Conservation (phyloP, 2,888 invertebrate species). For the Elaeidobius kamerunicus region DNA sequence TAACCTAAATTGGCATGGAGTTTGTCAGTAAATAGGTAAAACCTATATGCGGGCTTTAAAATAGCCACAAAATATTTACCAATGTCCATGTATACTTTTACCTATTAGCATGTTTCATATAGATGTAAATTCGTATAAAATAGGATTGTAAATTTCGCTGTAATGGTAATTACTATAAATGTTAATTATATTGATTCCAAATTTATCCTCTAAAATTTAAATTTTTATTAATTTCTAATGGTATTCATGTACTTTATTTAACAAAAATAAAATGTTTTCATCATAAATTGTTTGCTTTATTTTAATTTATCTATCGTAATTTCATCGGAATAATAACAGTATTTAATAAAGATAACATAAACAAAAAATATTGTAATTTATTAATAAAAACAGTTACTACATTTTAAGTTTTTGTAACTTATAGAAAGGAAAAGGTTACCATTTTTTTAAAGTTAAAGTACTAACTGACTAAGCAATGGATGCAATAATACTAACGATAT, state of each 20-base stretch:
- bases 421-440: too few relatives aligned
- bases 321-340: too few relatives aligned
- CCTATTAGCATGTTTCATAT: conserved; percentile 23
- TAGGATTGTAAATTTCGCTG: conserved; percentile 31
- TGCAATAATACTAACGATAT: too few relatives aligned
- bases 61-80: conserved; percentile 11
- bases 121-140: conserved; percentile 29
- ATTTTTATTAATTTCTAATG: conserved; percentile 36
- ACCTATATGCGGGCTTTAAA: conserved; percentile 11
- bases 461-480: too few relatives aligned
- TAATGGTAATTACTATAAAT: conserved; percentile 29
- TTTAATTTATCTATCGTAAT: too few relatives aligned
- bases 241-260: conserved; percentile 47
- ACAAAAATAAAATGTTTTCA: conserved; percentile 41
- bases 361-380: too few relatives aligned
- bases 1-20: not conserved
- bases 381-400: too few relatives aligned
- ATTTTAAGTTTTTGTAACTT: too few relatives aligned
- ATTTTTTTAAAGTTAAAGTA: too few relatives aligned
- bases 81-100: conserved; percentile 25
- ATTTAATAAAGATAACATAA: too few relatives aligned
- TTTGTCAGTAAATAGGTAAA: conserved; percentile 8
- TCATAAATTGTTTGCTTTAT: conserved; percentile 14
- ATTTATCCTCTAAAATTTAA: conserved; percentile 25
- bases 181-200: conserved; percentile 29